A percentile compares a stretch with the other conserved stretches of the same genome.
These are phyloP conservation scores for Apocheima hispidaria DNA, from an alignment of 2,888 invertebrate species.

Conservation along the genomic window DNA sequence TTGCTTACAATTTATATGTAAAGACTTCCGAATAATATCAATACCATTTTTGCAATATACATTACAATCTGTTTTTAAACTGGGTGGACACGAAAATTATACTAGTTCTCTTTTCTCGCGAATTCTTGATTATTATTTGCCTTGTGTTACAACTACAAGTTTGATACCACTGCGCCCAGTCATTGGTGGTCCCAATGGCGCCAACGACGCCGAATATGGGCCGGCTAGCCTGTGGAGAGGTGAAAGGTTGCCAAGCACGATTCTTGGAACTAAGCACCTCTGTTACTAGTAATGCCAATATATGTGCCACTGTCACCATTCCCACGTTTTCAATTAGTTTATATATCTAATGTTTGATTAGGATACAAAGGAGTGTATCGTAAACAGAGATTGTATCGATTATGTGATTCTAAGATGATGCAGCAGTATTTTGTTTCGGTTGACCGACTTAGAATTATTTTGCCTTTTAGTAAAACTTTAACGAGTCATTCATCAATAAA, in stretches of 20 bases:
- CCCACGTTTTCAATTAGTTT: slow-evolving; percentile 56
- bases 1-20: too few species aligned
- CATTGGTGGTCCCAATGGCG: slow-evolving; percentile 63
- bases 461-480: not conserved
- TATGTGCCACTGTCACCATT: slow-evolving; percentile 59
- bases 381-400: slow-evolving; percentile 6
- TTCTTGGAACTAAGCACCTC: slow-evolving; percentile 39
- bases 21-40: too few species aligned
- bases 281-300: slow-evolving; percentile 25
- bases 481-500: slow-evolving; percentile 12
- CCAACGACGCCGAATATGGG: slow-evolving; percentile 63
- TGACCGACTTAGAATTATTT: slow-evolving; percentile 10
- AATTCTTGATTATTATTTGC: not conserved
- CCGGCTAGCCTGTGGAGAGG: slow-evolving; percentile 56
- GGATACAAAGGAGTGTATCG: not conserved
- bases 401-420: not conserved
- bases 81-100: too few species aligned
- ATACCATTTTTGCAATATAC: too few species aligned
- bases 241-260: slow-evolving; percentile 69
- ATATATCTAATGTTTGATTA: not conserved
- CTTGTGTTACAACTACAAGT: slow-evolving; percentile 12
- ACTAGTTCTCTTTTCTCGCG: too few species aligned
- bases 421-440: slow-evolving; percentile 5
- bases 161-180: slow-evolving; percentile 40
- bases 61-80: too few species aligned